Base-by-base conservation (phyloP, 2,113 vertebrate species). In the Caranx ignobilis region DNA sequence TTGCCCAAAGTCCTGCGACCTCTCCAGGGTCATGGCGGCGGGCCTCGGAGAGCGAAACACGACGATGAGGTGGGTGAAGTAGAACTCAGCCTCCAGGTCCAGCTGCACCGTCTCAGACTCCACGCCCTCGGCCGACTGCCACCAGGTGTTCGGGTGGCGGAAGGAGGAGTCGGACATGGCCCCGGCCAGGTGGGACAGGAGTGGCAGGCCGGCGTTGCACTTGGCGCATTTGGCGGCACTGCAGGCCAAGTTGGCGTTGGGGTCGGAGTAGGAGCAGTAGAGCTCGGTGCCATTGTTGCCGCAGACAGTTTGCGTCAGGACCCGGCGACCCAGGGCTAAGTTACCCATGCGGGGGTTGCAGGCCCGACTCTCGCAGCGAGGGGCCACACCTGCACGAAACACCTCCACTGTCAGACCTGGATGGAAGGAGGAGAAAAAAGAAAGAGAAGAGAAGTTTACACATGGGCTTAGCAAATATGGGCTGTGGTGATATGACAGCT, bases 271-370 rank as follows among this genome's bases (percentile, higher is more conserved):
- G 70, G 92, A 67, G 87, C 98, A 99, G 95, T 94, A 97, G 62
- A 92, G 92, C 84, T 98, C 97, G 0, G 95, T 88, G 62, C 89
- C 84, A 0, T 90, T 94, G 84, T 74, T 92, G 39, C 97, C 97
- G 0, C 98, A 99, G 19, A 93, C 94, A 0, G 96, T 97, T 43
- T 97, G 95, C 3, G 97, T 97, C 79, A 78, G 93, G 85, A 99
- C 92, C 1, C 81, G 91, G 71, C 97, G 95, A 18, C 97, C 98
- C 13, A 96, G 91, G 0, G 95, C 97, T 66, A 99, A 85, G 93
- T 99, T 97, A 19, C 97, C 98, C 97, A 99, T 97, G 9, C 94
- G 96, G 54, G 98, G 98, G 93, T 98, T 99, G 90, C 97, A 99
- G 77, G 97, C 97, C 48, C 89, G 90, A 67, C 93, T 97, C 63